These are phyloP conservation scores for Drosophila pandora DNA, from an alignment of 1,140 invertebrate species.

Conservation along the genomic window DNA sequence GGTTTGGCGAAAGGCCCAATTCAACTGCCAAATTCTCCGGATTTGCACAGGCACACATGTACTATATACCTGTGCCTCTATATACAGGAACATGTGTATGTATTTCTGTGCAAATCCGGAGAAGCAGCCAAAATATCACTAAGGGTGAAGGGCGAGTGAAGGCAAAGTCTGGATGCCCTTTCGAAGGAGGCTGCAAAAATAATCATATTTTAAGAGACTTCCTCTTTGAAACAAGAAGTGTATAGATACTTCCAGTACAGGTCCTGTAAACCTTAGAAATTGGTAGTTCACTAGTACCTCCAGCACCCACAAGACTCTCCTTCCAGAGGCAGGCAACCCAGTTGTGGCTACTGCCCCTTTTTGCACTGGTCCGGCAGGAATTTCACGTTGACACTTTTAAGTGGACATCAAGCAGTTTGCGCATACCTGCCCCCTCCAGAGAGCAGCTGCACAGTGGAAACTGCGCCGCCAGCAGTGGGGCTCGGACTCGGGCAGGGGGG, in stretches of 20 bases:
- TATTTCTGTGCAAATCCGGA: background rate
- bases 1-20: conserved; percentile 80
- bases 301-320: conserved; percentile 14
- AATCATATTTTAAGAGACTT: too few relatives aligned
- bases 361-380: conserved; percentile 65
- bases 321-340: conserved; percentile 58
- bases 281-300: background rate
- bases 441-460: conserved; percentile 56
- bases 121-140: conserved; percentile 1
- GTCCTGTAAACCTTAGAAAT: too few relatives aligned
- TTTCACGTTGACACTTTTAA: conserved; percentile 82
- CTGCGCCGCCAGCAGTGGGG: conserved; percentile 10
- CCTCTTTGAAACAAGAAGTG: too few relatives aligned
- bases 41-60: conserved; percentile 2
- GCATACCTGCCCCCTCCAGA: conserved; percentile 61
- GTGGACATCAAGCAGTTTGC: conserved; percentile 82
- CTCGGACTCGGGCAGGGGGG: conserved; percentile 6
- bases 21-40: conserved; percentile 65
- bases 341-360: conserved; percentile 22
- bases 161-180: too few relatives aligned
- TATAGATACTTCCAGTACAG: too few relatives aligned
- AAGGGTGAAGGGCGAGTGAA: too few relatives aligned
- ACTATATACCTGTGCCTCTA: background rate
- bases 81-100: conserved; percentile 1
- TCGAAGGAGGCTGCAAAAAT: too few relatives aligned